Conservation (phyloP, 53 echinoderm and acorn worm genomes). For the Apostichopus leukothele region DNA sequence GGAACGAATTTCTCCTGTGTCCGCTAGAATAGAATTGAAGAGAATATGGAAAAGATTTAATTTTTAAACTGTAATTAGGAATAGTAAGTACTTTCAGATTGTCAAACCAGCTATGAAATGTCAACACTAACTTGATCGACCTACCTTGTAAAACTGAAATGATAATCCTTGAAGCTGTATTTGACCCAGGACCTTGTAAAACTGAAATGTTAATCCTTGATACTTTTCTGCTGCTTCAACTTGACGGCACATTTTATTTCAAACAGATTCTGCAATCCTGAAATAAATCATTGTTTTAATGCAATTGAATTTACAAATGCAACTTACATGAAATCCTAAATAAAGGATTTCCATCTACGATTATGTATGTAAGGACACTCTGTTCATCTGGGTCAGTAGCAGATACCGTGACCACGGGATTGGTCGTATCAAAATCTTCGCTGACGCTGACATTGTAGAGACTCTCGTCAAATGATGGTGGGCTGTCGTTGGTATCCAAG, state of each 20-base stretch:
- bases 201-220: too few species aligned
- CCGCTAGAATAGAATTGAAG: constrained; percentile 42
- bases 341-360: constrained; percentile 67
- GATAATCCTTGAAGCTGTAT: too few species aligned
- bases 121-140: too few species aligned
- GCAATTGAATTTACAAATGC: too few species aligned
- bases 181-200: too few species aligned
- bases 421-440: constrained; percentile 57
- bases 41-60: not conserved
- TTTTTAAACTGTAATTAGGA: not conserved
- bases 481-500: constrained; percentile 80
- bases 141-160: too few species aligned
- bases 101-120: not conserved
- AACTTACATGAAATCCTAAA: constrained; percentile 58
- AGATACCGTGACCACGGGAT: constrained; percentile 56
- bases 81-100: not conserved
- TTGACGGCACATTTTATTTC: too few species aligned
- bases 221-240: too few species aligned
- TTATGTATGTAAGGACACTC: constrained; percentile 63
- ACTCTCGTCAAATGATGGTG: constrained; percentile 57
- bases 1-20: constrained; percentile 57
- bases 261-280: too few species aligned
- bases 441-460: constrained; percentile 54
- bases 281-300: too few species aligned
- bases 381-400: constrained; percentile 69